Conservation (phyloP, 2,888 invertebrate species). For the Glyphotaelius pellucidus region DNA sequence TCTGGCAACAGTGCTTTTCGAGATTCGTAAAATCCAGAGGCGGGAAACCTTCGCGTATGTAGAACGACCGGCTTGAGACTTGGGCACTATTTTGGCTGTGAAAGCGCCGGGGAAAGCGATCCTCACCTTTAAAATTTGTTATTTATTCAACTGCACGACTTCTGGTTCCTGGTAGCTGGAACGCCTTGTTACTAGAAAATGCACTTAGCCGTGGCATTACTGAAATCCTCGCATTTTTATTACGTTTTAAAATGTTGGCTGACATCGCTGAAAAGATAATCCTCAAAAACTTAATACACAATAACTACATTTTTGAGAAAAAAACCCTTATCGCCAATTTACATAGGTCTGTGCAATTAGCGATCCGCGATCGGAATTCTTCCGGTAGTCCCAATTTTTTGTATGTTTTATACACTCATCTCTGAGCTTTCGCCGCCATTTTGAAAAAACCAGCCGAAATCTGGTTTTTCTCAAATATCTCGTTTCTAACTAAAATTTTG, state of each 20-base stretch:
- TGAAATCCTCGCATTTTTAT: conserved; percentile 23
- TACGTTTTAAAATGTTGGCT: background rate
- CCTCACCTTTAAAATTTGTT: conserved; percentile 53
- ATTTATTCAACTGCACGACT: conserved; percentile 52
- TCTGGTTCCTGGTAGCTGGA: conserved; percentile 14
- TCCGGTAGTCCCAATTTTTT: too few species aligned
- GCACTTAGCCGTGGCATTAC: conserved; percentile 38
- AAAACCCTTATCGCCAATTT: too few species aligned
- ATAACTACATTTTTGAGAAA: too few species aligned
- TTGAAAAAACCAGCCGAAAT: too few species aligned
- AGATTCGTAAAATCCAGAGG: background rate
- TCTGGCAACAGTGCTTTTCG: background rate
- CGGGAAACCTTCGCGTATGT: background rate
- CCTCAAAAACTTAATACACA: too few species aligned
- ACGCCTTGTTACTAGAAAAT: conserved; percentile 34
- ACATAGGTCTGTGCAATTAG: too few species aligned
- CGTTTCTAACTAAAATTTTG: too few species aligned
- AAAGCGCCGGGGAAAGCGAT: conserved; percentile 32
- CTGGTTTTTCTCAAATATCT: too few species aligned
- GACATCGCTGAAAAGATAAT: too few species aligned
- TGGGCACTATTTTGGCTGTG: conserved; percentile 16
- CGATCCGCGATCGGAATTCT: too few species aligned
- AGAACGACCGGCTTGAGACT: background rate
- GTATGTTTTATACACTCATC: too few species aligned
- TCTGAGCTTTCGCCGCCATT: too few species aligned